Conservation (phyloP, 2,888 invertebrate species). For the Pecten maximus region DNA sequence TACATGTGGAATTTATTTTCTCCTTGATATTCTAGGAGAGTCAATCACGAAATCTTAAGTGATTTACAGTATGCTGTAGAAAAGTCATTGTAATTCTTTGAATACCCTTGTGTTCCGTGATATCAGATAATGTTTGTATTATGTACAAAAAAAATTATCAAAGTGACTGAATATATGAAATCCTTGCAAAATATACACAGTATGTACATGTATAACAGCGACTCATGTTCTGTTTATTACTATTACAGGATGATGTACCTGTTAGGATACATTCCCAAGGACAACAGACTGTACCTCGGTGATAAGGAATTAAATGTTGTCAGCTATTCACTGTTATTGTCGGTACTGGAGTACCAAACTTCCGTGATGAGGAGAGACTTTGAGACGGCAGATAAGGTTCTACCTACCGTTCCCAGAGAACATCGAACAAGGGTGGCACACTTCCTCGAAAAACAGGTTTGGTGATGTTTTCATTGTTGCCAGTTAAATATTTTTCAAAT, state of each 20-base stretch:
- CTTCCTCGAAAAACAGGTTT: slow-evolving; percentile 97
- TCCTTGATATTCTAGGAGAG: no score
- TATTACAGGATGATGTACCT: slow-evolving; percentile 93
- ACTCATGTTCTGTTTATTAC: neutral
- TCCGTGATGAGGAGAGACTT: slow-evolving; percentile 99
- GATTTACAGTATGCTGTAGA: no score
- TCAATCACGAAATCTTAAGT: no score
- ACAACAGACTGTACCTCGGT: slow-evolving; percentile 96
- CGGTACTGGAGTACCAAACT: slow-evolving; percentile 99
- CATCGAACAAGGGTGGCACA: slow-evolving; percentile 98
- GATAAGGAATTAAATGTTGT: slow-evolving; percentile 96
- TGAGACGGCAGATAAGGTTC: slow-evolving; percentile 93
- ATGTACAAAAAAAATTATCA: no score
- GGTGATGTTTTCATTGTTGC: neutral
- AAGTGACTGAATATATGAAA: no score
- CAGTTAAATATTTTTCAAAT: neutral
- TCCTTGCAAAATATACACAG: no score
- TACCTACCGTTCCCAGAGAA: slow-evolving; percentile 97
- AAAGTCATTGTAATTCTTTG: no score
- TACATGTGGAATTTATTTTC: no score
- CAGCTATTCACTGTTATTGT: slow-evolving; percentile 92
- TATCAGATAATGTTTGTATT: no score
- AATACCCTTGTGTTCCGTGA: no score
- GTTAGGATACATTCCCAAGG: slow-evolving; percentile 96
- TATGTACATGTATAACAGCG: no score